Percentiles rank a stretch among this genome's conserved stretches.
Evolutionary conservation across 2,888 invertebrate species (phyloP).

Genomic region (Bhutanitis thaidina): DNA sequence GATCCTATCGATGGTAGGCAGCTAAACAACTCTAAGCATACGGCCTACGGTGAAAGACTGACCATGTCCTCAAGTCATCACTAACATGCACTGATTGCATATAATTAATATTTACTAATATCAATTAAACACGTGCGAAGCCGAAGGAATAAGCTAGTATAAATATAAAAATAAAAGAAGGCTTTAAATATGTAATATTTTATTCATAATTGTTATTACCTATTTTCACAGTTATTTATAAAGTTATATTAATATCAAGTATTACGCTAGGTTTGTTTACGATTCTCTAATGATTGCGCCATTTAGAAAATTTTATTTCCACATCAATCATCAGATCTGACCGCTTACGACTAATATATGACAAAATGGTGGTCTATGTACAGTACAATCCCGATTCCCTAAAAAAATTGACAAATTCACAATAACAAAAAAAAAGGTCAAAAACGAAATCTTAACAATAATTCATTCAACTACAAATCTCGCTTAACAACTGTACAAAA

Average conservation of each 20-base stretch:
- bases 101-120: too few species aligned
- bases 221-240: constrained; percentile 81
- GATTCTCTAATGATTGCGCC: constrained; percentile 77
- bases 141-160: too few species aligned
- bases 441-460: constrained; percentile 73
- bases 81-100: too few species aligned
- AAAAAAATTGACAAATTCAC: constrained; percentile 86
- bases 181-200: constrained; percentile 79
- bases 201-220: constrained; percentile 80
- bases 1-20: too few species aligned
- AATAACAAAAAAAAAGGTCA: constrained; percentile 79
- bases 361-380: constrained; percentile 79
- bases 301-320: constrained; percentile 79
- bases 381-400: constrained; percentile 85
- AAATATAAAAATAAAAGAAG: constrained; percentile 52
- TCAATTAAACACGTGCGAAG: too few species aligned
- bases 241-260: constrained; percentile 81
- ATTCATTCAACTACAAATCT: constrained; percentile 74
- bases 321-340: constrained; percentile 73
- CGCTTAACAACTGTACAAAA: constrained; percentile 77
- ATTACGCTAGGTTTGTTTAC: constrained; percentile 78
- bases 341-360: constrained; percentile 68
- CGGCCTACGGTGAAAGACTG: too few species aligned
- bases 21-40: too few species aligned
- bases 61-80: too few species aligned